Evolutionary conservation across 2,888 invertebrate genomes (phyloP).

Genomic region (Dusona sp.): DNA sequence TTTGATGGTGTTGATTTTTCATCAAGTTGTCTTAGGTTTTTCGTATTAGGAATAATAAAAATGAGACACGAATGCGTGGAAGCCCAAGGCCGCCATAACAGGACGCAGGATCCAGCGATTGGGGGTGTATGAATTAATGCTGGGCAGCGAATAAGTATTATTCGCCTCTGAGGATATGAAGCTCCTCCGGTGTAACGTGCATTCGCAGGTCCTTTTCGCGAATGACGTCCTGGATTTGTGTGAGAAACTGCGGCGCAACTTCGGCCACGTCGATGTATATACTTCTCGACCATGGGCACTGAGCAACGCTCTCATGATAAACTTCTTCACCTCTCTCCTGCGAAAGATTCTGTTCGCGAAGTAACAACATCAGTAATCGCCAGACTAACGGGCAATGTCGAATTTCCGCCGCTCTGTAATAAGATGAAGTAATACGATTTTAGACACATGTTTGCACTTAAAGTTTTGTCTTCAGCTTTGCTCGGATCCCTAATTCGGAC

Average conservation of each 20-base stretch:
- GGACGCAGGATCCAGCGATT: background rate
- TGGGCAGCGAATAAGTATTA: slow-evolving; percentile 73
- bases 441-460: no score
- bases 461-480: no score
- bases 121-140: background rate
- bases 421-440: background rate
- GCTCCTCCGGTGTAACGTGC: slow-evolving; percentile 91
- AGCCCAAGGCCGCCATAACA: no score
- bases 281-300: slow-evolving; percentile 83
- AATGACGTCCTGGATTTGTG: slow-evolving; percentile 90
- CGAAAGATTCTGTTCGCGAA: slow-evolving; percentile 84
- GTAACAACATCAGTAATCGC: slow-evolving; percentile 88
- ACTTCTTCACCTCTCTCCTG: slow-evolving; percentile 82
- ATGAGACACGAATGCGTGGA: background rate
- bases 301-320: slow-evolving; percentile 80
- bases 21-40: background rate
- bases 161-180: slow-evolving; percentile 87
- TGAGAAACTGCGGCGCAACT: slow-evolving; percentile 86
- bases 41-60: background rate
- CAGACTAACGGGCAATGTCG: slow-evolving; percentile 87
- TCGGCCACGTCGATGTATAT: slow-evolving; percentile 89
- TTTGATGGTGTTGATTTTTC: background rate
- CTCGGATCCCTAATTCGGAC: no score
- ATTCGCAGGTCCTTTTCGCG: slow-evolving; percentile 91
- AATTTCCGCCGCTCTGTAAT: slow-evolving; percentile 78